phyloP scores from a whole-genome alignment of 2,797 vertebrate species.

The Pseudochirops cupreus region DNA sequence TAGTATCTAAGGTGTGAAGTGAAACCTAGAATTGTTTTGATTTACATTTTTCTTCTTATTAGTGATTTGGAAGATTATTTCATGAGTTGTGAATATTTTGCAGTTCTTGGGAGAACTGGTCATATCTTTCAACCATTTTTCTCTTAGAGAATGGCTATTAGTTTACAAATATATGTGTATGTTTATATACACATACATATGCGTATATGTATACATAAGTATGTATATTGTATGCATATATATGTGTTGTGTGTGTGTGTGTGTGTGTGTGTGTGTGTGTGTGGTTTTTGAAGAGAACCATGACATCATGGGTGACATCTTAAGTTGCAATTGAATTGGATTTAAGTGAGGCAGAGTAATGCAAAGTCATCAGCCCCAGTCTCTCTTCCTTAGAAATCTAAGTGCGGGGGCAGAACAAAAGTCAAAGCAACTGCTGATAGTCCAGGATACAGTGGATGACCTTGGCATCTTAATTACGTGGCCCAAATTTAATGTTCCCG shows the following conservation, averaged over 20 bases:
- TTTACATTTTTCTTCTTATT: not conserved
- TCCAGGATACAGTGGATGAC: not conserved
- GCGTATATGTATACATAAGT: not conserved
- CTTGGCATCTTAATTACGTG: not conserved
- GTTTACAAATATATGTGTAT: not conserved
- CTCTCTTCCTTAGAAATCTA: not conserved
- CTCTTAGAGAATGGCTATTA: not conserved
- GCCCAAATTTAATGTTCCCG: not conserved
- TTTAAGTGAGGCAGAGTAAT: not conserved
- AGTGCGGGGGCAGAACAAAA: not conserved
- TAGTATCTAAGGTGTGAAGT: not conserved
- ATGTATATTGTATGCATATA: not conserved
- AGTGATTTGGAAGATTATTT: not conserved
- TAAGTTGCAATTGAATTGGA: not conserved
- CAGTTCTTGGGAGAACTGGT: not conserved
- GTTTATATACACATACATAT: no score
- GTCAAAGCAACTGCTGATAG: not conserved
- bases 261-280: no score
- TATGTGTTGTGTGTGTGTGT: no score
- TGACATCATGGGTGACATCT: not conserved
- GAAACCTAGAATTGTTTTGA: not conserved
- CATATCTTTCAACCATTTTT: not conserved
- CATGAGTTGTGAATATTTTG: not conserved
- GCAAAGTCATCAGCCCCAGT: not conserved
- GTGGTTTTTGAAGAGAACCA: not conserved